phyloP scores from a whole-genome alignment of 2,797 vertebrate genomes.

The Mormyrus proboscirostris region DNA sequence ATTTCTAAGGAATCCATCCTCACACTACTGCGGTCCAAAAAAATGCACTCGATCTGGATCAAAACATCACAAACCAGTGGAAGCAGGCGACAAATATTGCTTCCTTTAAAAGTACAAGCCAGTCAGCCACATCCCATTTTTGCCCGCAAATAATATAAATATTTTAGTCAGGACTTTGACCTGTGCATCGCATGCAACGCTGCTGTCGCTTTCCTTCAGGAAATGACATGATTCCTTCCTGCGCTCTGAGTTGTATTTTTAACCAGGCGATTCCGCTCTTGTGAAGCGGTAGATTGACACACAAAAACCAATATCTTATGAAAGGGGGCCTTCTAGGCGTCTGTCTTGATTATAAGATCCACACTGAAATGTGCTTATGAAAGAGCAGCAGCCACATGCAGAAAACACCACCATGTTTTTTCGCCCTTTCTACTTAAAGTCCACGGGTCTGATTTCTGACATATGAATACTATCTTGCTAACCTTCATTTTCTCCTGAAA shows the following conservation, averaged over 20 bases:
- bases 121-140: slow-evolving; percentile 5
- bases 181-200: not conserved
- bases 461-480: slow-evolving; percentile 3
- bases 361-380: not conserved
- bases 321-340: not conserved
- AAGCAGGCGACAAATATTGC: not conserved
- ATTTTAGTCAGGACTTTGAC: slow-evolving; percentile 12
- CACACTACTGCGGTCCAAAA: too few relatives aligned
- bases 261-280: not conserved
- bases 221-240: slow-evolving; percentile 11
- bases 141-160: not conserved
- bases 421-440: not conserved
- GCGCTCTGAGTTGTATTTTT: not conserved
- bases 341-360: slow-evolving; percentile 1
- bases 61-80: not conserved
- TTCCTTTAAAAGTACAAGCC: not conserved
- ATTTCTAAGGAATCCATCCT: not conserved
- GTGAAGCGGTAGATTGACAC: not conserved
- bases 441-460: not conserved
- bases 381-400: not conserved
- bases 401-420: not conserved
- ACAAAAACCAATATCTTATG: not conserved
- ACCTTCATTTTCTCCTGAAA: slow-evolving; percentile 4
- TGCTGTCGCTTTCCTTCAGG: not conserved
- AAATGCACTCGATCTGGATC: not conserved